phyloP scores from a whole-genome alignment of 2,113 vertebrate species.

The Triplophysa dalaica region DNA sequence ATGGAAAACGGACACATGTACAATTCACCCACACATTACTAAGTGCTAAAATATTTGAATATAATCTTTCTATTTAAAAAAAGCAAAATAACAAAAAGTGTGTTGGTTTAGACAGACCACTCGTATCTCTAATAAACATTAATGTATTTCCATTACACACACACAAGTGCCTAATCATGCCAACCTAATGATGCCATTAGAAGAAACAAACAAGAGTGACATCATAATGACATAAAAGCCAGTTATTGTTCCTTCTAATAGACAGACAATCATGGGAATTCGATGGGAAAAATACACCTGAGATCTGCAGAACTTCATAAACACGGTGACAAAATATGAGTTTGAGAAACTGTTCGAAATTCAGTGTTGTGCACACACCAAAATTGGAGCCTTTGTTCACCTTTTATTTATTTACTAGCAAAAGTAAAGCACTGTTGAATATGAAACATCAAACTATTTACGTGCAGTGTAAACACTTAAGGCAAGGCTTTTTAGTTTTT shows the following conservation, averaged over 20 bases:
- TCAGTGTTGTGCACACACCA: constrained; percentile 37
- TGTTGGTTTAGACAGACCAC: constrained; percentile 22
- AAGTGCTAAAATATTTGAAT: constrained; percentile 31
- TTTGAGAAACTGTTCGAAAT: not conserved
- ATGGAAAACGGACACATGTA: constrained; percentile 61
- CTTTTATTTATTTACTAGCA: constrained; percentile 70
- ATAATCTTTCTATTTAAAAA: not conserved
- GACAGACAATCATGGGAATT: constrained; percentile 11
- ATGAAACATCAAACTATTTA: constrained; percentile 81
- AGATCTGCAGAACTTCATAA: constrained; percentile 22
- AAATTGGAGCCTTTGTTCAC: constrained; percentile 68
- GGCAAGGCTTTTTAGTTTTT: constrained; percentile 69
- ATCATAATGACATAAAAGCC: constrained; percentile 35
- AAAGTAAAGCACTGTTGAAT: constrained; percentile 71
- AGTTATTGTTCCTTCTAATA: constrained; percentile 27
- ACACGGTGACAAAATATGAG: constrained; percentile 22
- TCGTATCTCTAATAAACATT: constrained; percentile 26
- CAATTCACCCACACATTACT: constrained; percentile 59
- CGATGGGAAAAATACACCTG: constrained; percentile 25
- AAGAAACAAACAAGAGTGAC: constrained; percentile 21
- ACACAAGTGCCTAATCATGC: constrained; percentile 24
- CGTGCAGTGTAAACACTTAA: constrained; percentile 75
- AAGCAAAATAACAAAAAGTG: not conserved
- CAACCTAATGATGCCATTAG: constrained; percentile 32
- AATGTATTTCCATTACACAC: constrained; percentile 8